Evolutionary conservation across 2,113 vertebrate genomes (phyloP).

Genomic region (Oryzias javanicus): DNA sequence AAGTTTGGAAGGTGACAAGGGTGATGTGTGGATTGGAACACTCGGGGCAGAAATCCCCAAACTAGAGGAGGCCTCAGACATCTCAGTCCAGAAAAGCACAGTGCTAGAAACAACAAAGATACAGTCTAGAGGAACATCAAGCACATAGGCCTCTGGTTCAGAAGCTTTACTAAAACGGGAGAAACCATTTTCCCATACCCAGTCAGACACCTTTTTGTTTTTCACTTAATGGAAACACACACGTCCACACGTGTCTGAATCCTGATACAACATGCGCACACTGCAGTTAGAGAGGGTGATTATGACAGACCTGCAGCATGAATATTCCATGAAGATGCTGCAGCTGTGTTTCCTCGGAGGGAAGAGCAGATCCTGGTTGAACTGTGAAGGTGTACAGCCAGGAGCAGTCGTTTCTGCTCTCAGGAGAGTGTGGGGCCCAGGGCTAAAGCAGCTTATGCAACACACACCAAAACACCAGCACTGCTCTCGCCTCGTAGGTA

Average conservation of each 20-base stretch:
- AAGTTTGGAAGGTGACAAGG: too few relatives aligned
- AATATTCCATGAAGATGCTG: slow-evolving; percentile 16
- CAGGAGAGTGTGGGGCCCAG: neutral
- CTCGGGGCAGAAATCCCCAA: too few relatives aligned
- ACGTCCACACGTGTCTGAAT: slow-evolving; percentile 8
- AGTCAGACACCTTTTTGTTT: too few relatives aligned
- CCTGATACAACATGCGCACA: neutral
- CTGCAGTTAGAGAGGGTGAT: slow-evolving; percentile 20
- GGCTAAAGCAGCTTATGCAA: slow-evolving; percentile 19
- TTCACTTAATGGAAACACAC: neutral
- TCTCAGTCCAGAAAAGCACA: too few relatives aligned
- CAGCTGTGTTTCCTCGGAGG: slow-evolving; percentile 13
- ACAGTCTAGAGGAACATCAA: too few relatives aligned
- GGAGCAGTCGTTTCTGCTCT: neutral
- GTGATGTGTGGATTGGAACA: too few relatives aligned
- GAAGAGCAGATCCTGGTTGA: slow-evolving; percentile 13
- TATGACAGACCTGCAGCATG: neutral
- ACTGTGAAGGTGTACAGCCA: slow-evolving; percentile 13
- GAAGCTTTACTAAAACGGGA: too few relatives aligned
- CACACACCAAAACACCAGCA: slow-evolving; percentile 17
- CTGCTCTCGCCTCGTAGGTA: slow-evolving; percentile 41
- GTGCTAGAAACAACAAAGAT: too few relatives aligned
- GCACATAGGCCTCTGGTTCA: too few relatives aligned
- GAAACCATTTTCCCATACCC: too few relatives aligned
- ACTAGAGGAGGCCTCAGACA: too few relatives aligned